phyloP scores from a whole-genome alignment of 2,888 invertebrate genomes.

The Eulithis prunata region DNA sequence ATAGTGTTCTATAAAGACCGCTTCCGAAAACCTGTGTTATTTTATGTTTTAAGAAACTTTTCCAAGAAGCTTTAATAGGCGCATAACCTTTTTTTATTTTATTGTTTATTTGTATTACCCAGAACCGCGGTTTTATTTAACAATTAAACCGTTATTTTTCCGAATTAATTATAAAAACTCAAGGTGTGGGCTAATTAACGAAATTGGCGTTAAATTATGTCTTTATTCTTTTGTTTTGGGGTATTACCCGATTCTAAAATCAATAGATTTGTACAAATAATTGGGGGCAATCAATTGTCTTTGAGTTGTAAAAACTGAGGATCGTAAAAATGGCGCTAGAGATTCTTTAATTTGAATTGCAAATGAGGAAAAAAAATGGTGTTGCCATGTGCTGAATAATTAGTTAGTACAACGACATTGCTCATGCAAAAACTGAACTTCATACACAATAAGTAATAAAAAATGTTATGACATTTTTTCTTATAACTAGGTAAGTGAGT shows the following conservation, averaged over 20 bases:
- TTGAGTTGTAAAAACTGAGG: conserved; percentile 13
- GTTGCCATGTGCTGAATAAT: not conserved
- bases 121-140: conserved; percentile 16
- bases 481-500: too few relatives aligned
- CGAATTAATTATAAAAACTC: conserved; percentile 18
- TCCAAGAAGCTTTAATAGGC: conserved; percentile 25
- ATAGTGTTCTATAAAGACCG: conserved; percentile 58
- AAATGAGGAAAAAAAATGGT: conserved; percentile 9
- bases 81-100: conserved; percentile 20
- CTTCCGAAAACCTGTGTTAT: conserved; percentile 37
- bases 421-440: too few relatives aligned
- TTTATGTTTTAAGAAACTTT: conserved; percentile 22
- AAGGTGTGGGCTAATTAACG: conserved; percentile 31
- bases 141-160: conserved; percentile 19
- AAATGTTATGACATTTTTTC: too few relatives aligned
- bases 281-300: conserved; percentile 18
- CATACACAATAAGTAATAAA: too few relatives aligned
- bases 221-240: conserved; percentile 21
- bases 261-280: conserved; percentile 12
- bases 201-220: conserved; percentile 32
- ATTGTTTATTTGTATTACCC: conserved; percentile 28
- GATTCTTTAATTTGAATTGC: conserved; percentile 21
- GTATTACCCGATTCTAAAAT: conserved; percentile 1
- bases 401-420: too few relatives aligned
- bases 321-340: conserved; percentile 14